A percentile compares a stretch with the other conserved stretches of the same genome.
These are phyloP conservation scores for Drosophila guanche DNA, from an alignment of 1,140 invertebrate species.

Conservation along the genomic window DNA sequence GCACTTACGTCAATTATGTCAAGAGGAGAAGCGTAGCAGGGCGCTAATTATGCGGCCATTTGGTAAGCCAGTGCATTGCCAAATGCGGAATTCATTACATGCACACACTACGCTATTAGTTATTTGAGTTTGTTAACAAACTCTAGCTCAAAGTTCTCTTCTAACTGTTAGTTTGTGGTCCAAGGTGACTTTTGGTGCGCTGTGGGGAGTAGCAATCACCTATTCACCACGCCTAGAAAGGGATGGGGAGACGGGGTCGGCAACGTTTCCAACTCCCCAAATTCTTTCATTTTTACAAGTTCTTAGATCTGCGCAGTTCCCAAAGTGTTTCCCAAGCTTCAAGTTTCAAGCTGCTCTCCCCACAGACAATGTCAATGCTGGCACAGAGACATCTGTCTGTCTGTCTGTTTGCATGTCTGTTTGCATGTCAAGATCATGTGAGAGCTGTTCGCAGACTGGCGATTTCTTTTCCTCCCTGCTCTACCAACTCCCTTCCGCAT, in stretches of 20 bases:
- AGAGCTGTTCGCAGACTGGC: constrained; percentile 19
- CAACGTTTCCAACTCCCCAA: no score
- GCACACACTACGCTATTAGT: no score
- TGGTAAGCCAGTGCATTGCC: constrained; percentile 28
- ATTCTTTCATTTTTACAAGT: neutral
- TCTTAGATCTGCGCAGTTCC: neutral
- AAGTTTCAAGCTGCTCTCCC: neutral
- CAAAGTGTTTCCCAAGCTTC: neutral
- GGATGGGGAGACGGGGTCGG: no score
- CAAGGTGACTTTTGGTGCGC: no score
- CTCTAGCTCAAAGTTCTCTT: no score
- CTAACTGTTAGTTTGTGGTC: no score
- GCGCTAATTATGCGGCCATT: constrained; percentile 42
- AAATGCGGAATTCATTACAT: constrained; percentile 39
- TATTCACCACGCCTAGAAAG: no score
- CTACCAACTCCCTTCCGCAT: neutral
- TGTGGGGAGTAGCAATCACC: no score
- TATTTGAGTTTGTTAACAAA: no score
- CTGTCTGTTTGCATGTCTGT: constrained; percentile 16
- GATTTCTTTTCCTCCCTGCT: no score
- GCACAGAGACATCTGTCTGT: no score
- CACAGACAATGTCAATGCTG: constrained; percentile 44
- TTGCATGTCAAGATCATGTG: constrained; percentile 51
- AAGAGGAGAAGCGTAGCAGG: constrained; percentile 15
- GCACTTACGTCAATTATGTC: constrained; percentile 69